Conservation (phyloP, 2,888 invertebrate species). For the Stomorhina lunata region DNA sequence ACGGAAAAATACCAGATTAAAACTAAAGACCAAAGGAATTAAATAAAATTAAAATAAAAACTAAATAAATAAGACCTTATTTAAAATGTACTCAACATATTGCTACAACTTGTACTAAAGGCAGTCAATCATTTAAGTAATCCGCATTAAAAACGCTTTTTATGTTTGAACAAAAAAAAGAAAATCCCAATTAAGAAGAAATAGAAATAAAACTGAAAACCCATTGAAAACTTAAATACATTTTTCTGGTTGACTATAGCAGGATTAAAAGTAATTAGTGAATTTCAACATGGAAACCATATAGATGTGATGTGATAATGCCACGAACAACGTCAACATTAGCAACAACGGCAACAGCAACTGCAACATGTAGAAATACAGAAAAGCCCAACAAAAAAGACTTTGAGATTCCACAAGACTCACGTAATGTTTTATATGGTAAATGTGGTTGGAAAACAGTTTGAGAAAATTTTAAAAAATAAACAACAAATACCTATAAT, state of each 20-base stretch:
- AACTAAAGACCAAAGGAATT: conserved; percentile 23
- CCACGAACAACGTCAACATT: conserved; percentile 20
- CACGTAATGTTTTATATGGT: conserved; percentile 34
- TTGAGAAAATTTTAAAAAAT: conserved; percentile 14
- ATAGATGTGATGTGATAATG: conserved; percentile 63
- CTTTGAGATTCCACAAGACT: conserved; percentile 33
- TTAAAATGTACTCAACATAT: conserved; percentile 28
- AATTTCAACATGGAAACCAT: conserved; percentile 65
- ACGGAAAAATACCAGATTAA: conserved; percentile 14
- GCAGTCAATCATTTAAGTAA: conserved; percentile 66
- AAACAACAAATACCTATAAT: conserved; percentile 2
- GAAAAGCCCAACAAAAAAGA: background rate
- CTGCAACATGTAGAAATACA: background rate
- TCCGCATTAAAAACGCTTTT: conserved; percentile 62
- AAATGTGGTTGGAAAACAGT: conserved; percentile 37
- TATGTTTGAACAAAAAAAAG: conserved; percentile 24
- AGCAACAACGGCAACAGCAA: background rate
- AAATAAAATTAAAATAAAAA: conserved; percentile 16
- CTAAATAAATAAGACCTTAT: conserved; percentile 36
- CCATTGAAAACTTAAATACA: conserved; percentile 57
- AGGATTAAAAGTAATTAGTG: conserved; percentile 66
- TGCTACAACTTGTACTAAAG: conserved; percentile 40
- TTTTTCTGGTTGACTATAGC: conserved; percentile 65
- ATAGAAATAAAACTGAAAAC: conserved; percentile 5
- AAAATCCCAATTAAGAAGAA: conserved; percentile 1